Evolutionary conservation across 2,113 vertebrate species (phyloP).

Genomic region (Jacana jacana): DNA sequence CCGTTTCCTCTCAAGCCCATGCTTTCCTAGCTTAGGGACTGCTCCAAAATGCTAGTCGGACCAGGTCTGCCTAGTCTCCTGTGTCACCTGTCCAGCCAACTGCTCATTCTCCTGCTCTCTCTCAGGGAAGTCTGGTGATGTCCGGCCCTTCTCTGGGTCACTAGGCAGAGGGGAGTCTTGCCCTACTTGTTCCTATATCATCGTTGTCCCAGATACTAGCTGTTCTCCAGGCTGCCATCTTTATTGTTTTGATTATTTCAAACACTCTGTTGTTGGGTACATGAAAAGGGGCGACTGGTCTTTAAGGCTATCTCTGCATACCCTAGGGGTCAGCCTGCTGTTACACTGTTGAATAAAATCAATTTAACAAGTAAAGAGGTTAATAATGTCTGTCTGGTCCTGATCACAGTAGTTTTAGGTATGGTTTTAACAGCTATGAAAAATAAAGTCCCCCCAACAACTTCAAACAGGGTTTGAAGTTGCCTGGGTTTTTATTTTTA

Average conservation of each 20-base stretch:
- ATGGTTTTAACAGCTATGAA: not conserved
- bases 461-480: not conserved
- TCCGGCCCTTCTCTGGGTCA: not conserved
- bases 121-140: not conserved
- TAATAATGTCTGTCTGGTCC: not conserved
- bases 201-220: not conserved
- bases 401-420: not conserved
- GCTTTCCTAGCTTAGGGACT: not conserved
- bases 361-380: not conserved
- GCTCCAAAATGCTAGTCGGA: not conserved
- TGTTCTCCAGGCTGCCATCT: not conserved
- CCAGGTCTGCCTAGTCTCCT: not conserved
- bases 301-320: not conserved
- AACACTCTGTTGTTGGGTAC: not conserved
- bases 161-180: not conserved
- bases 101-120: not conserved
- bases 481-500: not conserved
- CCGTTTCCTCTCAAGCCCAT: not conserved
- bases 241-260: not conserved
- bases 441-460: not conserved
- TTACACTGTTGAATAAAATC: not conserved
- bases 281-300: not conserved
- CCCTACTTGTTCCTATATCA: not conserved
- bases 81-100: not conserved
- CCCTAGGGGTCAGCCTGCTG: not conserved